phyloP scores from a whole-genome alignment of 2,113 vertebrate species.

The Heliornis fulica region DNA sequence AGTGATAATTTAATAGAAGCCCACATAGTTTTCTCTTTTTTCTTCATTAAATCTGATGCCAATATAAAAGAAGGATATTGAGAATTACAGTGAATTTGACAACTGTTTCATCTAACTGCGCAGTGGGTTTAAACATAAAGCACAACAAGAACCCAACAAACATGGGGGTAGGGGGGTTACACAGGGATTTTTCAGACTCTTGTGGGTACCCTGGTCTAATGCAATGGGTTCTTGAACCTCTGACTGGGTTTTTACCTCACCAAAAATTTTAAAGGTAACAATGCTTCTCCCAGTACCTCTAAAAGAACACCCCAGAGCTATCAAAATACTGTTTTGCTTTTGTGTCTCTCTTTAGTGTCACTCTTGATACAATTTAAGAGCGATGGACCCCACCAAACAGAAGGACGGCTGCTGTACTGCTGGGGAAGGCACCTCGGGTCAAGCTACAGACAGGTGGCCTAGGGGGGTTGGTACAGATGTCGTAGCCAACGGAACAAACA shows the following conservation, averaged over 20 bases:
- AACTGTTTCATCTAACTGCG: constrained; percentile 35
- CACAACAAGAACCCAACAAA: constrained; percentile 48
- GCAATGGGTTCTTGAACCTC: neutral
- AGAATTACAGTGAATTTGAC: constrained; percentile 67
- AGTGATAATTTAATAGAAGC: constrained; percentile 68
- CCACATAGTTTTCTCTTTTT: constrained; percentile 51
- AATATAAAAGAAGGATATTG: constrained; percentile 62
- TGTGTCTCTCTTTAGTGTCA: neutral
- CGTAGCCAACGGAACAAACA: neutral
- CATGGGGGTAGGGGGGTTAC: neutral
- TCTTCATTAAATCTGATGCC: constrained; percentile 64
- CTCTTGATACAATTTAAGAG: neutral
- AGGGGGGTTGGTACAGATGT: neutral
- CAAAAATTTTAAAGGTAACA: neutral
- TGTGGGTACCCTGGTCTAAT: neutral
- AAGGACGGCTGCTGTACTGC: neutral
- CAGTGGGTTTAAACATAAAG: constrained; percentile 41
- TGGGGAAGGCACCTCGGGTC: neutral
- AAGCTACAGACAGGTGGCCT: neutral
- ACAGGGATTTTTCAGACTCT: neutral
- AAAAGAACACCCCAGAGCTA: neutral
- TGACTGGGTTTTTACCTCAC: neutral
- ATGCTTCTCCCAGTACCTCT: neutral
- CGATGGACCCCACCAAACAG: neutral
- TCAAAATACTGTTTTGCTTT: neutral